Conservation (phyloP, 2,113 vertebrate genomes). For the Synchiropus splendidus region DNA sequence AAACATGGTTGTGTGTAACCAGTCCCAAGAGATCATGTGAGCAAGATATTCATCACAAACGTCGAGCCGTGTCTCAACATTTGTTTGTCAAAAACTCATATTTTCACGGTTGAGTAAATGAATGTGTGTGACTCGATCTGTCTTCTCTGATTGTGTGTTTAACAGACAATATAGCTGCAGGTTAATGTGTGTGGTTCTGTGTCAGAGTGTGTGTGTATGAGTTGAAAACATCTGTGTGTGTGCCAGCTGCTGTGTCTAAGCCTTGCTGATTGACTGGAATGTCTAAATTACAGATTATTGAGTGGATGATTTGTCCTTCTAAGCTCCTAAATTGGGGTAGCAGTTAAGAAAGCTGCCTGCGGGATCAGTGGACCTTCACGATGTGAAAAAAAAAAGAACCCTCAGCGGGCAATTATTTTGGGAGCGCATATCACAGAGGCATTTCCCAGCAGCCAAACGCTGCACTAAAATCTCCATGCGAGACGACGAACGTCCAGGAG, state of each 20-base stretch:
- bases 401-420: slow-evolving; percentile 44
- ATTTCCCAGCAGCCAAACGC: slow-evolving; percentile 30
- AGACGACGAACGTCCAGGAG: slow-evolving; percentile 18
- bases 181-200: slow-evolving; percentile 21
- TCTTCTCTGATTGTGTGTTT: too few relatives aligned
- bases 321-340: slow-evolving; percentile 44
- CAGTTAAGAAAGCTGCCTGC: neutral
- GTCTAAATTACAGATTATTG: slow-evolving; percentile 55
- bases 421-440: slow-evolving; percentile 18
- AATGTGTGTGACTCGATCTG: too few relatives aligned
- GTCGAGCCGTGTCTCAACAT: too few relatives aligned
- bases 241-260: slow-evolving; percentile 45
- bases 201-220: slow-evolving; percentile 12
- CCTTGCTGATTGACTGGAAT: slow-evolving; percentile 26
- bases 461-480: slow-evolving; percentile 33
- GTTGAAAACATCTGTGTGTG: slow-evolving; percentile 7
- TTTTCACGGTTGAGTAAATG: too few relatives aligned
- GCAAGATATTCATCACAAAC: too few relatives aligned
- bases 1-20: too few relatives aligned
- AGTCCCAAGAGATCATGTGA: too few relatives aligned
- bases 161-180: too few relatives aligned
- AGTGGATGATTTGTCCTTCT: slow-evolving; percentile 37
- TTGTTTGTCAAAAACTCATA: too few relatives aligned
- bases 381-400: slow-evolving; percentile 32
- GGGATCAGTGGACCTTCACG: slow-evolving; percentile 28